These are phyloP conservation scores for Epizoanthus ramosus DNA, from an alignment of 92 coral and sea anemone species.

Conservation along the genomic window DNA sequence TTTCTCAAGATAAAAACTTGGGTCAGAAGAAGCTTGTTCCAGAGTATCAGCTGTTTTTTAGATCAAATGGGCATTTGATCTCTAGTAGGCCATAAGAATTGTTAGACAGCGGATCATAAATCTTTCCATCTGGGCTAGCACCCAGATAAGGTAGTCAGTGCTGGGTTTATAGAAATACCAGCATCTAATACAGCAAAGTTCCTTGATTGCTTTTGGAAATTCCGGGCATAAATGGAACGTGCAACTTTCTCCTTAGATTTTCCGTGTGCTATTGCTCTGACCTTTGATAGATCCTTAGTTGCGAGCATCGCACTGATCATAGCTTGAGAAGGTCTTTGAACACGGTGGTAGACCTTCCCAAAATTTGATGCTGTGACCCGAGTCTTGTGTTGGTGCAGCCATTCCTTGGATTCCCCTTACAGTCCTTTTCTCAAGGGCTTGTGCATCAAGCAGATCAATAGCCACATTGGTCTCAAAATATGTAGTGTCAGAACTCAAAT, in stretches of 20 bases:
- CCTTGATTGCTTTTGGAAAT: slow-evolving; percentile 36
- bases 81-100: slow-evolving; percentile 55
- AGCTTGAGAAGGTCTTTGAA: slow-evolving; percentile 53
- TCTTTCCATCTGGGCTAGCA: slow-evolving; percentile 60
- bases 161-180: slow-evolving; percentile 32
- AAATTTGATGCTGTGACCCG: slow-evolving; percentile 64
- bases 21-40: slow-evolving; percentile 57
- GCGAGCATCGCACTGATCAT: slow-evolving; percentile 53
- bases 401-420: slow-evolving; percentile 52
- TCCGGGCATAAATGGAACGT: slow-evolving; percentile 46
- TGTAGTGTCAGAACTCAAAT: slow-evolving; percentile 27
- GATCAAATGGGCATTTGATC: slow-evolving; percentile 63
- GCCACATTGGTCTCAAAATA: slow-evolving; percentile 25
- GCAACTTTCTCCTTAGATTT: slow-evolving; percentile 51
- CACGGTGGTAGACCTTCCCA: slow-evolving; percentile 51
- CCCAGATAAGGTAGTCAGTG: slow-evolving; percentile 56
- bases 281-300: slow-evolving; percentile 50
- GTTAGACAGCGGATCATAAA: slow-evolving; percentile 54
- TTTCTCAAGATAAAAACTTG: slow-evolving; percentile 57
- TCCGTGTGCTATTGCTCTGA: slow-evolving; percentile 53
- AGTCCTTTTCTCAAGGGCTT: slow-evolving; percentile 51
- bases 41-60: slow-evolving; percentile 52
- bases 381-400: slow-evolving; percentile 49
- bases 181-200: slow-evolving; percentile 25
- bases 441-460: slow-evolving; percentile 31